Evolutionary conservation across 2,113 vertebrate genomes (phyloP).

Genomic region (Pongo abelii): DNA sequence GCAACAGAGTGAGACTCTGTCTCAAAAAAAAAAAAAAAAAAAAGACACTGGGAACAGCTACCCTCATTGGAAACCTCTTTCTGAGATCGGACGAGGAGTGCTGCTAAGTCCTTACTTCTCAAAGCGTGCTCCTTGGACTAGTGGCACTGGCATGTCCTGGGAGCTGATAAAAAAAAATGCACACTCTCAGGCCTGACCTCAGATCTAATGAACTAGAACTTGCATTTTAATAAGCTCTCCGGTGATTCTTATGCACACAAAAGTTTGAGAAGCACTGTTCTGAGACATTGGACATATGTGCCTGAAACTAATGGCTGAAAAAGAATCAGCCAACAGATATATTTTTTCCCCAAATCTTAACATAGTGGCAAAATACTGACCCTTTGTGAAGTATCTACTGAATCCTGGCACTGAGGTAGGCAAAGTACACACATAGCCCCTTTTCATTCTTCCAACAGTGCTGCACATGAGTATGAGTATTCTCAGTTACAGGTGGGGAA

Average conservation of each 20-base stretch:
- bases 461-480: fast-evolving
- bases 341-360: neutral
- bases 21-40: too few relatives aligned
- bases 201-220: neutral
- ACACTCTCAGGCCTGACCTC: neutral
- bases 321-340: neutral
- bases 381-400: neutral
- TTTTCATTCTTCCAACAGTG: neutral
- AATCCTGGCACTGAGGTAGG: neutral
- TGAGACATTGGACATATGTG: neutral
- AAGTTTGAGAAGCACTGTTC: neutral
- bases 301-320: neutral
- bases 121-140: neutral
- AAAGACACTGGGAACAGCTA: too few relatives aligned
- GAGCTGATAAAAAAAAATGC: neutral
- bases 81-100: neutral
- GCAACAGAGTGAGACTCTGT: too few relatives aligned
- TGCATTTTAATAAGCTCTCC: neutral
- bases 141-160: fast-evolving
- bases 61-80: neutral
- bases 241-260: neutral
- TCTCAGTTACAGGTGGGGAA: neutral
- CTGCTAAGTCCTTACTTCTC: neutral
- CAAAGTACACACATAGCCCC: fast-evolving
- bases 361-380: neutral